Base-by-base conservation (phyloP, 2,888 invertebrate genomes). In the Neoitamus cyanurus region DNA sequence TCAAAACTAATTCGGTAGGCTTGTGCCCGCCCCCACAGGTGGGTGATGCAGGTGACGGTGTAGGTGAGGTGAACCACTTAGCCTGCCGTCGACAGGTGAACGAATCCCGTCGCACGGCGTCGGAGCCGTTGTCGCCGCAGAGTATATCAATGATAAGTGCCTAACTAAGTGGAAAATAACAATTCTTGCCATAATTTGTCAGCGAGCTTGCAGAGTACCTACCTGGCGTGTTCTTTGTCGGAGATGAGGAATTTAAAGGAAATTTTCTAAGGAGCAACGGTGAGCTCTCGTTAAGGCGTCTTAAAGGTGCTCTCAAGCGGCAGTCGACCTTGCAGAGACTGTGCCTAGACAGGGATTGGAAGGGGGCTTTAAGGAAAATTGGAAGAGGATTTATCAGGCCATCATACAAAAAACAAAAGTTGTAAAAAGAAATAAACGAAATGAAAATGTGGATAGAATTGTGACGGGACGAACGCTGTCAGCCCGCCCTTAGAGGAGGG, bases 101-200 rank as follows among this genome's bases (percentile, higher is more conserved):
- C 20, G 58, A 58, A 20, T 42, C 42, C 42, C 42, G 42, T 42
- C 42, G 42, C 11, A 42, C 11, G 13, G n/a, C 42, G 42, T 42
- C 42, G 42, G 42, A n/a, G 20, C 20, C 58, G 58, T 6, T 20
- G 58, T 20, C 58, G 58, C 58, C 58, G 15, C 58, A 58, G 58
- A 20, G 25, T 58, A 58, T 58, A 58, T 58, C 58, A 58, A 58
- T 58, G 58, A 58, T 58, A 58, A 58, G 58, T 58, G 58, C 58
- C 25, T 58, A 58, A 58, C 58, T 58, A 58, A 58, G 58, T 58
- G 58, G 58, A 58, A 58, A 58, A 58, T 58, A 58, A 58, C 58
- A 58, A 58, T 58, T 58, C 58, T 9, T 20, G 58, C 58, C 58
- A 20, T 58, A 58, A 58, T 58, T 58, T 58, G 58, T 58, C 58